Evolutionary conservation across 2,888 invertebrate species (phyloP).

Genomic region (Matsumyia berberina): DNA sequence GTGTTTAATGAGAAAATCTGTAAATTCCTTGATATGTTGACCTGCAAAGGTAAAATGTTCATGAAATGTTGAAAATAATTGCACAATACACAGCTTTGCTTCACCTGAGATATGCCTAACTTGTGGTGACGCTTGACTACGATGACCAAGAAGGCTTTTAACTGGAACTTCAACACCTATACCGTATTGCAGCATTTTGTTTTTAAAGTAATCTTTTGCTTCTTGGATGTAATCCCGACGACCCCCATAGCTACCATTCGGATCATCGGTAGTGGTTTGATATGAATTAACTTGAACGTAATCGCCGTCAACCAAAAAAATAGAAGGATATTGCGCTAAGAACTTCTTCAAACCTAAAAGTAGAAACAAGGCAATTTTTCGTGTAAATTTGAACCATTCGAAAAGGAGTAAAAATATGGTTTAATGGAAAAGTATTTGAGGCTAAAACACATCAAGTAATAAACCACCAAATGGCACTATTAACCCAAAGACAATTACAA

Average conservation of each 20-base stretch:
- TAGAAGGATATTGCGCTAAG: conserved; percentile 96
- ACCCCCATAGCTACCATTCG: conserved; percentile 85
- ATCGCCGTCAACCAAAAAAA: conserved; percentile 97
- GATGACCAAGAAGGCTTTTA: conserved; percentile 97
- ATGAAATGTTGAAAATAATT: background rate
- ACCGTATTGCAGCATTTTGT: conserved; percentile 97
- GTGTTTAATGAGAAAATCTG: conserved; percentile 93
- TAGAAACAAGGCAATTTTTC: conserved; percentile 33
- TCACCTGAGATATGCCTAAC: conserved; percentile 96
- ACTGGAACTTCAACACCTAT: conserved; percentile 98
- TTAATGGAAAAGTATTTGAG: too few relatives aligned
- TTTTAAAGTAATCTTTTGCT: conserved; percentile 98
- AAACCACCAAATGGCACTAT: too few relatives aligned
- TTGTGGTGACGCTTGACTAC: conserved; percentile 98
- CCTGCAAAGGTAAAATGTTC: conserved; percentile 82
- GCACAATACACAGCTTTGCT: conserved; percentile 25
- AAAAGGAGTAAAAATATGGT: too few relatives aligned
- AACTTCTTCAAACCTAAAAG: conserved; percentile 95
- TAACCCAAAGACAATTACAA: too few relatives aligned
- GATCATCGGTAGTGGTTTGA: conserved; percentile 88
- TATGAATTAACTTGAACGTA: conserved; percentile 94
- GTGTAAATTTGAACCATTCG: too few relatives aligned
- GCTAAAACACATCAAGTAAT: too few relatives aligned
- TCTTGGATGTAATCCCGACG: conserved; percentile 96
- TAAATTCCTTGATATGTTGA: conserved; percentile 97